Percentiles rank a stretch among this genome's conserved stretches.
These are phyloP conservation scores for Adrianichthys oophorus DNA, from an alignment of 2,797 vertebrate species.

Conservation along the genomic window DNA sequence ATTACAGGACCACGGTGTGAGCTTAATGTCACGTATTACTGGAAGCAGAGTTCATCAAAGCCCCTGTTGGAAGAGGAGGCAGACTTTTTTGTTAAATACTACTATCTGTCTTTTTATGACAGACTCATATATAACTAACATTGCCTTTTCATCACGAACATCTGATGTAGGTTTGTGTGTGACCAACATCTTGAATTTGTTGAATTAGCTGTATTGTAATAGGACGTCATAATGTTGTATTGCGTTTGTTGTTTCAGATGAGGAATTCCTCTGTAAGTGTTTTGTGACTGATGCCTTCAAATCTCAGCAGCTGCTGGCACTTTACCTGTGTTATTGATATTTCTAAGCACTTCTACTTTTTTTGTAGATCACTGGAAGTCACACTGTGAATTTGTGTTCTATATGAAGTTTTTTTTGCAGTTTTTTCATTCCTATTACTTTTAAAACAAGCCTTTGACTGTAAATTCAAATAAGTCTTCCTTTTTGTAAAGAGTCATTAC, in stretches of 20 bases:
- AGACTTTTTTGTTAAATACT: constrained; percentile 45
- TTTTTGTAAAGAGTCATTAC: constrained; percentile 18
- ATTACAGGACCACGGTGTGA: constrained; percentile 44
- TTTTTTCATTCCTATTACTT: constrained; percentile 2
- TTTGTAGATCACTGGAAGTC: neutral
- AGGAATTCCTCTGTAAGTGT: constrained; percentile 30
- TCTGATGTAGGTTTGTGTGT: constrained; percentile 11
- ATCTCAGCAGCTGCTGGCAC: neutral
- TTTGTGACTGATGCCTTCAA: constrained; percentile 4
- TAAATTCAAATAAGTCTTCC: constrained; percentile 7
- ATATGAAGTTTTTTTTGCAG: no score
- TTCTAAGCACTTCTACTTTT: constrained; percentile 2
- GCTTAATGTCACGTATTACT: constrained; percentile 61
- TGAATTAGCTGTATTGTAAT: constrained; percentile 31
- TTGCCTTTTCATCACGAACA: constrained; percentile 16
- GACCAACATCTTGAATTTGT: constrained; percentile 37
- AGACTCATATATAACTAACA: constrained; percentile 11
- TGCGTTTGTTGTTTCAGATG: constrained; percentile 19
- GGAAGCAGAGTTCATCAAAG: constrained; percentile 51
- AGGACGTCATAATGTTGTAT: constrained; percentile 50
- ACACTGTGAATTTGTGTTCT: neutral
- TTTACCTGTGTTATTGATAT: constrained; percentile 11
- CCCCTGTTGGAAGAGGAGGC: constrained; percentile 21
- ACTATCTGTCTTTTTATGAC: constrained; percentile 24
- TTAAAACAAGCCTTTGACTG: constrained; percentile 14